Base-by-base conservation (phyloP, 2,888 invertebrate species). In the Calameuta pallipes region DNA sequence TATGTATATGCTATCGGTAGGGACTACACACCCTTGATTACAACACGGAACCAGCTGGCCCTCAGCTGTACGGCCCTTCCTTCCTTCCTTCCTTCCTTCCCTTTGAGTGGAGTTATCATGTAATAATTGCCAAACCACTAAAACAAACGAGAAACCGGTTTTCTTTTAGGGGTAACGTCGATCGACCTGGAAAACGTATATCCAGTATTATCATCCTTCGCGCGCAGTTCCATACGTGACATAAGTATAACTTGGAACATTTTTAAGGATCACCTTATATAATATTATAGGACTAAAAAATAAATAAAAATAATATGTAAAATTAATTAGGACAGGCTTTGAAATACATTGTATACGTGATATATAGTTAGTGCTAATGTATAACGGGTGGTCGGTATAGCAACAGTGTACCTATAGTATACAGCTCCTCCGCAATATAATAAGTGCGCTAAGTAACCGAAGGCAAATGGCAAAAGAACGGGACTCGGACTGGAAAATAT, bases 1-100 rank as follows among this genome's bases (percentile, higher is more conserved):
- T 56, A 56, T 37, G 3, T 56, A 23, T 56, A 56, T 23, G 56
- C 56, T 56, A 56, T 56, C 23, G 56, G 23, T 56, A 23, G 23
- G 56, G 56, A 23, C 23, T 56, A 2, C 56, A 56, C 56, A 56
- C 56, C 23, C 56, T 56, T 56, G 56, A 56, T 56, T 56, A 23
- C 23, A 56, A 56, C 56, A 23, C 23, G 56, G 56, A 56, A 56
- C 56, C 56, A 56, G 56, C 56, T 56, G 56, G 56, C 56, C 23
- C 56, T 56, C 56, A 56, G 71, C 71, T 31, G 34, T 71, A 23
- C 74, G 34, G 35, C 77, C 74, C 37, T 75, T 77, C 37, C 37
- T 31, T 73, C 73, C 76, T 31, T 33, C 33, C 33, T 33, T 76
- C 23, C 68, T 37, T 76, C 75, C 73, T 69, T 73, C 73, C 56